Evolutionary conservation across 2,797 vertebrate species (phyloP).

Genomic region (Micrastur ruficollis): DNA sequence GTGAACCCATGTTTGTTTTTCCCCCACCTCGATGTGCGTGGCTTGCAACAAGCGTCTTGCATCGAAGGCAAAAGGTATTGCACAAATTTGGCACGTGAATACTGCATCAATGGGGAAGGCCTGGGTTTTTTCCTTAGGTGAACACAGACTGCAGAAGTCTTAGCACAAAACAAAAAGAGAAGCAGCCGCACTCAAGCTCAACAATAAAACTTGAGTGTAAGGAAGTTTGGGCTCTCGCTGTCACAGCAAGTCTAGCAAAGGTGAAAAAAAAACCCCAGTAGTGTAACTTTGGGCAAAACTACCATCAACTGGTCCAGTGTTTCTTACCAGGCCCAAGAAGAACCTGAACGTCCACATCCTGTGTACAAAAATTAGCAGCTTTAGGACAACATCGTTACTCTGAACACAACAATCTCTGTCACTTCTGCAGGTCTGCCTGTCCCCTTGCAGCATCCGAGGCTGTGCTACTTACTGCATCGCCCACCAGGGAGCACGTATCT

Average conservation of each 20-base stretch:
- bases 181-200: neutral
- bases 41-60: slow-evolving; percentile 8
- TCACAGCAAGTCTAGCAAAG: neutral
- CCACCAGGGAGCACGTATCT: neutral
- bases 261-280: neutral
- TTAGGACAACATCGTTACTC: slow-evolving; percentile 35
- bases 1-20: neutral
- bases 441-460: neutral
- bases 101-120: slow-evolving; percentile 45
- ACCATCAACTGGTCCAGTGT: slow-evolving; percentile 61
- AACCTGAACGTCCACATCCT: slow-evolving; percentile 33
- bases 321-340: slow-evolving; percentile 41
- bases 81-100: slow-evolving; percentile 67
- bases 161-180: neutral
- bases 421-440: slow-evolving; percentile 19
- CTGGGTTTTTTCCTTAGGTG: slow-evolving; percentile 8
- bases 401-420: neutral
- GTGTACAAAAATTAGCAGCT: slow-evolving; percentile 60
- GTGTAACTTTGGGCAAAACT: slow-evolving; percentile 5
- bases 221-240: slow-evolving; percentile 1
- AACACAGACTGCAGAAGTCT: neutral
- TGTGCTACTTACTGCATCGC: neutral
- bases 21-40: neutral
- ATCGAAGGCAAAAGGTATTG: slow-evolving; percentile 50
- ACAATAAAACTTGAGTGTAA: neutral